Percentiles rank a stretch among this genome's conserved stretches.
phyloP scores from a whole-genome alignment of 2,888 invertebrate genomes.

The Drosophila melanocephala region DNA sequence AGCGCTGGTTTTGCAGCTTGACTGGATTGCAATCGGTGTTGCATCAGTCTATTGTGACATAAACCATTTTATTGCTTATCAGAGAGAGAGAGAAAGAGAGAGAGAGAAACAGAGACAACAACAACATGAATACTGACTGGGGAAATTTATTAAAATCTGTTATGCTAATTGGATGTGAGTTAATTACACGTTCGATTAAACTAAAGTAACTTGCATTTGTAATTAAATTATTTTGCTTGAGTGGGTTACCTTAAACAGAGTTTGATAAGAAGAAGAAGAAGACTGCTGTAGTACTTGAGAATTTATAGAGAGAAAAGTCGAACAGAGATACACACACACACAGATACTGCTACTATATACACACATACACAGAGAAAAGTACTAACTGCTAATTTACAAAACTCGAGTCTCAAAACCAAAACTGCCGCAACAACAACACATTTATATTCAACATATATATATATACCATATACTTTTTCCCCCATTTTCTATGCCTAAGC shows the following conservation, averaged over 20 bases:
- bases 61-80: constrained; percentile 18
- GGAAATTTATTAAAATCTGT: background rate
- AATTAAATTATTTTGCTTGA: constrained; percentile 9
- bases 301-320: background rate
- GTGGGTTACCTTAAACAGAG: constrained; percentile 1
- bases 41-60: constrained; percentile 26
- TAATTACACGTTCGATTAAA: constrained; percentile 3
- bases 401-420: constrained; percentile 27
- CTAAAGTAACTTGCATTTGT: background rate
- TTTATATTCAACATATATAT: constrained; percentile 14
- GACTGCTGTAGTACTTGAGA: constrained; percentile 20
- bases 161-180: constrained; percentile 10
- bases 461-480: constrained; percentile 45
- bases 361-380: background rate
- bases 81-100: constrained; percentile 2
- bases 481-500: constrained; percentile 63
- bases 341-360: constrained; percentile 1
- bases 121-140: background rate
- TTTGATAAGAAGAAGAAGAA: constrained; percentile 12
- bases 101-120: constrained; percentile 2
- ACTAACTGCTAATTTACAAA: constrained; percentile 8
- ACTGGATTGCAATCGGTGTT: constrained; percentile 10
- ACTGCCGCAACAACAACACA: constrained; percentile 9
- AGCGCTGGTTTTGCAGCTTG: constrained; percentile 4
- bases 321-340: constrained; percentile 17